Evolutionary conservation across 1,140 invertebrate species (phyloP), one percentile per base, ranked within the genome.

Genomic region (Eupristina koningsbergeri): DNA sequence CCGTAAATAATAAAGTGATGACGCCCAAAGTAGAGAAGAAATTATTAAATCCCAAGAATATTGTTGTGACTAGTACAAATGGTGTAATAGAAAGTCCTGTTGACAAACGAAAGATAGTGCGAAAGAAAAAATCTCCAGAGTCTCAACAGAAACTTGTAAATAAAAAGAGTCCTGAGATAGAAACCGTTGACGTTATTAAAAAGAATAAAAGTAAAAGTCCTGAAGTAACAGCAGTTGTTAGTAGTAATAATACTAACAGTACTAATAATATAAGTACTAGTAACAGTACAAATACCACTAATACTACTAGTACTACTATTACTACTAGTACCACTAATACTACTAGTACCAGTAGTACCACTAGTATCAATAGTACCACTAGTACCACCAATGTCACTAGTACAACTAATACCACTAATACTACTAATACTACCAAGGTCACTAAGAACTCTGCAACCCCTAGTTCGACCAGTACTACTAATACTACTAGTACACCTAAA

Each of bases 151-250:
- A 71, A 64, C 6, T 69, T 84, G 78, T 84, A 80, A 84, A 84
- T 76, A 84, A 84, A 67, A 0, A 22, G 15, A 75, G 9, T 84
- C 8, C 39, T 15, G 75, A 47, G 6, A 6, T 67, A 0, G 77
- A 64, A 67, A 0, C 53, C 0, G 31, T 19, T 8, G 17, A 19
- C 29, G 15, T 67, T 2, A 17, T 26, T 34, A 29, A 31, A 17
- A 67, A 79, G 19, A 80, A 8, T 29, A 84, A 80, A n/a, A 84
- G 71, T 76, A 83, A 78, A 83, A 83, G 82, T 79, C 83, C 83
- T 7, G 75, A 76, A 31, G 53, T 36, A n/a, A 78, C 67, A 26
- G 29, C 76, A 45, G 13, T 47, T 15, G 13, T 41, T n/a, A 9
- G 39, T 41, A 39, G 61, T 29, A 74, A 47, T 17, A 31, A 19